A percentile compares a stretch with the other conserved stretches of the same genome.
Conservation (phyloP, 2,797 vertebrate genomes). For the Miopithecus talapoin region DNA sequence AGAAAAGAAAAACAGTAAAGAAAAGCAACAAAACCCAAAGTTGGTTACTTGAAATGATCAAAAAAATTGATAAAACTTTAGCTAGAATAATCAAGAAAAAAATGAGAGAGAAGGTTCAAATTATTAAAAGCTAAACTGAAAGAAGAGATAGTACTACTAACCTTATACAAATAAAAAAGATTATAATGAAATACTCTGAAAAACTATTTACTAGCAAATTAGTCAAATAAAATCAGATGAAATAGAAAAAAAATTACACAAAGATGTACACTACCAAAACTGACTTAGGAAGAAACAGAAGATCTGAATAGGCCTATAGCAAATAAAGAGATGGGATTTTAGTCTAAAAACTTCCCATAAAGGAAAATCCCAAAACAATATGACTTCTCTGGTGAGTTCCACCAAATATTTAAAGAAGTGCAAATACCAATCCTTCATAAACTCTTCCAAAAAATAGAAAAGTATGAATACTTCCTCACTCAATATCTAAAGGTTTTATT, state of each 20-base stretch:
- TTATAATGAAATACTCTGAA: background rate
- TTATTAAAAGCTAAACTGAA: background rate
- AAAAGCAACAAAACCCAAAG: background rate
- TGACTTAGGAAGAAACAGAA: background rate
- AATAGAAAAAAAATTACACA: background rate
- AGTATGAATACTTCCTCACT: background rate
- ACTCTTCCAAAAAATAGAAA: background rate
- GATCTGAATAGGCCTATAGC: background rate
- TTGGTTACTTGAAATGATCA: background rate
- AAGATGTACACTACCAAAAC: background rate
- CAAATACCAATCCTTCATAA: background rate
- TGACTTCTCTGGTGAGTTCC: background rate
- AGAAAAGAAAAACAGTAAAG: background rate
- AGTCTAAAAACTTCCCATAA: background rate
- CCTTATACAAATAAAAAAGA: background rate
- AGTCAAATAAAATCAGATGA: background rate
- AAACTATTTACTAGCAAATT: background rate
- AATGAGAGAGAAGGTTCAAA: background rate
- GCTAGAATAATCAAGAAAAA: background rate
- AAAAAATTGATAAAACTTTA: background rate
- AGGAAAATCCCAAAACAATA: background rate
- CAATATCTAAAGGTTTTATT: background rate
- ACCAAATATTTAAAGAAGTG: background rate
- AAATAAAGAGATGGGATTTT: background rate
- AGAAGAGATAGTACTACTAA: background rate